Base-by-base conservation (phyloP, 1,140 invertebrate genomes). In the Eciton burchellii region DNA sequence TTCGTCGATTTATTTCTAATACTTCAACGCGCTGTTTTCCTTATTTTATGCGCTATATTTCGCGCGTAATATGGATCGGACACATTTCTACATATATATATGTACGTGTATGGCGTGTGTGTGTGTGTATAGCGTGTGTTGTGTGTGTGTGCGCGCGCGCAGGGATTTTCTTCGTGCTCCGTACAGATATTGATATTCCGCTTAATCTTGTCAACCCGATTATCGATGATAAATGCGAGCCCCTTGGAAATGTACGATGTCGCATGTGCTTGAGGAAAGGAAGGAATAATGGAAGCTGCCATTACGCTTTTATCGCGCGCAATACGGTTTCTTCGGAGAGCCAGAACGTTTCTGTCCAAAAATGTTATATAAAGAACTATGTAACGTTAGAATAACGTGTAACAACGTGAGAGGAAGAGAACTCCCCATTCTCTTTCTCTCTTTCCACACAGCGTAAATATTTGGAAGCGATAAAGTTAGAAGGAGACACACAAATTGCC, bases 121-220 rank as follows among this genome's bases (percentile, higher is more conserved):
- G n/a, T n/a, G n/a, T n/a, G n/a, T n/a, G n/a, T n/a, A n/a, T n/a
- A n/a, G n/a, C n/a, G n/a, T n/a, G n/a, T n/a, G n/a, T n/a, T n/a
- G n/a, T n/a, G n/a, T n/a, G n/a, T n/a, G n/a, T n/a, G n/a, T n/a
- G 35, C 56, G 56, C 41, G 47, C 3, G 26, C 3, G 24, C 29
- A 29, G 16, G 29, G 52, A 41, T 77, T 59, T 77, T 54, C 60
- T 16, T 54, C 63, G 16, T 29, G 35, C 24, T 45, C 26, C 19
- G 62, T 77, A 66, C 14, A 52, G 11, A 68, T 77, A 66, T 79
- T 68, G 49, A 76, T 49, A 79, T 70, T 79, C 35, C 63, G 54
- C 49, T 43, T 68, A 45, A 70, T 79, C 35, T 70, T 57, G 63
- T 68, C 74, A 79, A 29, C 21, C 45, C 45, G 47, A 68, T 68